Evolutionary conservation across 2,113 vertebrate species (phyloP), one percentile per base, ranked within the genome.

Genomic region (Pogonocichla stellata): DNA sequence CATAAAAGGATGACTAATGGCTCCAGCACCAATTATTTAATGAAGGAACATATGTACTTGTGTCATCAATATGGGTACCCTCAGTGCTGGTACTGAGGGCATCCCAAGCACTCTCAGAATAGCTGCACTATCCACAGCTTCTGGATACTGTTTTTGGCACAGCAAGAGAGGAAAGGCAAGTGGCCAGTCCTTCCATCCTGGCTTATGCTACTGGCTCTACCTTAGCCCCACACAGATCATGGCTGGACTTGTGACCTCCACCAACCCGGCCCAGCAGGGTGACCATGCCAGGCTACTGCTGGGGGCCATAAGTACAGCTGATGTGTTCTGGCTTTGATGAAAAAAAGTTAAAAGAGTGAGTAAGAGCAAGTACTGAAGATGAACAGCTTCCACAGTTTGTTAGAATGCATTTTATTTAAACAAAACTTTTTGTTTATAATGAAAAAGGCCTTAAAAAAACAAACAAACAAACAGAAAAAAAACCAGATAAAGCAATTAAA

Each of bases 21-120:
- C 10, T 56, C 48, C 54, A 51, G 14, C 58, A 66, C 8, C 38
- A 57, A 43, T 33, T 61, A 23, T 31, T 78, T 85, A n/a, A 70
- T 22, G 48, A 72, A 64, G 15, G 9, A 47, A 45, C 19, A n/a
- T 7, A 58, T 0, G 0, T 33, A 47, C 6, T 60, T 67, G 24
- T 42, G 33, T 60, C 38, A 54, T 45, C 50, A 71, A n/a, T 51
- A 58, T 3, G 71, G 26, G 33, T 29, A 38, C 14, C 33, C 12
- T 69, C 40, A 42, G 13, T 28, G n/a, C 2, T 71, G 75, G 40
- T 26, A 20, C 16, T 34, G 26, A 43, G 45, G 29, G 18, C 19
- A 40, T 40, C 34, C 33, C 48, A 53, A 74, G 33, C 12, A 33
- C 19, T 88, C 15, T 33, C 34, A 58, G 38, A 71, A 85, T 13